A percentile compares a stretch with the other conserved stretches of the same genome.
Conservation (phyloP, 2,797 vertebrate genomes). For the Hemitrygon akajei region DNA sequence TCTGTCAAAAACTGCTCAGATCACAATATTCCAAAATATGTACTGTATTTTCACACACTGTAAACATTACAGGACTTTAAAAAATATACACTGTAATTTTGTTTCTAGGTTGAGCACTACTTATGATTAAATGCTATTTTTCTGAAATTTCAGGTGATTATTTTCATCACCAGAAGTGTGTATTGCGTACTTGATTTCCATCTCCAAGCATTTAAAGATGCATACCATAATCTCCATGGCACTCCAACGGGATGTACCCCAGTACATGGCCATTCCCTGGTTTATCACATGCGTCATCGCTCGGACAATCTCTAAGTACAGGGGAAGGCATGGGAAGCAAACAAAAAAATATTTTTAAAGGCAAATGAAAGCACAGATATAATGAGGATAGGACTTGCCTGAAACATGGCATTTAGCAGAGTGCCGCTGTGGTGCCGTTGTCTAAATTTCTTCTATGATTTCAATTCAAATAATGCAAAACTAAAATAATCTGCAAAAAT, state of each 20-base stretch:
- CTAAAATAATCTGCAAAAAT: neutral
- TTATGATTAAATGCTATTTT: neutral
- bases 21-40: neutral
- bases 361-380: neutral
- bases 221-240: conserved; percentile 98
- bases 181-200: neutral
- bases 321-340: neutral
- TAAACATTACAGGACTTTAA: neutral
- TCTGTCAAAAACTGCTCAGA: neutral
- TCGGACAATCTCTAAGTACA: conserved; percentile 78
- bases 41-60: neutral
- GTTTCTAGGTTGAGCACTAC: neutral
- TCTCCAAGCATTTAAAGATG: neutral
- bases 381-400: neutral
- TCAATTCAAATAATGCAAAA: neutral
- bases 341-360: neutral
- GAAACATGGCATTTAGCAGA: neutral
- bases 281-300: conserved; percentile 97
- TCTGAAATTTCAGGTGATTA: neutral
- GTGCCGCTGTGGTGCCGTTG: neutral
- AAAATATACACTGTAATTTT: neutral
- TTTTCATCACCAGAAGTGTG: neutral
- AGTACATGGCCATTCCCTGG: conserved; percentile 98
- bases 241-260: conserved; percentile 95
- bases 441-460: neutral